Conservation (phyloP, 2,797 vertebrate genomes). For the Rhinatrema bivittatum region DNA sequence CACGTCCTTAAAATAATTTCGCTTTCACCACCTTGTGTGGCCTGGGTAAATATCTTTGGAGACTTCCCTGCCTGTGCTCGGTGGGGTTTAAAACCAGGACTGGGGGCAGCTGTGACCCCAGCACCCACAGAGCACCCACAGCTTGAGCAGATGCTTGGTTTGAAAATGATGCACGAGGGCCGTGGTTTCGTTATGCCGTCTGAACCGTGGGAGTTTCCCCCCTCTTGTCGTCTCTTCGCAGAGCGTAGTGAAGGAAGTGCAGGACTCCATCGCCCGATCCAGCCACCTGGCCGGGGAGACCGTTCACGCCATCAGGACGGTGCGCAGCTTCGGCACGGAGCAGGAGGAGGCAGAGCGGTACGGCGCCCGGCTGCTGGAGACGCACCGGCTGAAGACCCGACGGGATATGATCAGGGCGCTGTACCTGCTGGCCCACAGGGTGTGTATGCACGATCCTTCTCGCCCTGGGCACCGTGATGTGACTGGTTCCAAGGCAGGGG, state of each 20-base stretch:
- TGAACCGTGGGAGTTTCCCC: no score
- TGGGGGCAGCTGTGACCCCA: no score
- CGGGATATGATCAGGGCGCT: slow-evolving; percentile 38
- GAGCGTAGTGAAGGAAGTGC: slow-evolving; percentile 59
- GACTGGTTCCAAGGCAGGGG: fast-evolving
- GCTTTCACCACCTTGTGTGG: no score
- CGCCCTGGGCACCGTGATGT: not conserved
- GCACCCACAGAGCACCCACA: no score
- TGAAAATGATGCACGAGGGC: not conserved
- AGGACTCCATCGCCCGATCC: slow-evolving; percentile 62
- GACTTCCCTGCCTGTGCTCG: no score
- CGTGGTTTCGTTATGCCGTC: no score
- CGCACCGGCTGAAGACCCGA: slow-evolving; percentile 39
- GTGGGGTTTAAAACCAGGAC: no score
- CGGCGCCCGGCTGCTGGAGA: slow-evolving; percentile 39
- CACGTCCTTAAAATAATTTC: no score
- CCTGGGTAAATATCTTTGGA: no score
- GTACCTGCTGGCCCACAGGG: slow-evolving; percentile 53
- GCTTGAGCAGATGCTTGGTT: not conserved
- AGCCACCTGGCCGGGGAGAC: slow-evolving; percentile 58
- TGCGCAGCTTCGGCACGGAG: slow-evolving; percentile 69
- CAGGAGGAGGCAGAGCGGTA: slow-evolving; percentile 54
- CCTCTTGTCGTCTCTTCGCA: slow-evolving; percentile 32
- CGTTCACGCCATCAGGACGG: slow-evolving; percentile 49
- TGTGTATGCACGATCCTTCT: slow-evolving; percentile 14